phyloP scores from a whole-genome alignment of 1,140 invertebrate species.

The Drosophila insularis region DNA sequence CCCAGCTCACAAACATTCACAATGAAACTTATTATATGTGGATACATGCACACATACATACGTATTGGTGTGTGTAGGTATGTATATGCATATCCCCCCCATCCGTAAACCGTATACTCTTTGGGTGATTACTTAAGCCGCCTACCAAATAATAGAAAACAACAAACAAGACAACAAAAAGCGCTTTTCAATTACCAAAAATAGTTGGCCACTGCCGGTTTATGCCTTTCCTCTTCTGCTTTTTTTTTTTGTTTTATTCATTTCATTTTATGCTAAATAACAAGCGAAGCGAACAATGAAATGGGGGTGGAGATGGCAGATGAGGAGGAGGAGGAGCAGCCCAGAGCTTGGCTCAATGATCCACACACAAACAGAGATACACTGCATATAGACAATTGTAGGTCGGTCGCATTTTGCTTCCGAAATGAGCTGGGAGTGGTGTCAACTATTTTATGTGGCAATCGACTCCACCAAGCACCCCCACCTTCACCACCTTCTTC shows the following conservation, averaged over 20 bases:
- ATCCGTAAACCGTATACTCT: neutral
- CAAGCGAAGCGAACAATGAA: constrained; percentile 19
- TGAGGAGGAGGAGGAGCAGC: neutral
- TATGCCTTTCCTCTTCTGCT: constrained; percentile 27
- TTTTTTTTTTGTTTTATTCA: constrained; percentile 1
- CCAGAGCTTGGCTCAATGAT: constrained; percentile 26
- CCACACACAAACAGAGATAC: neutral
- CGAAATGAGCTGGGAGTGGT: constrained; percentile 50
- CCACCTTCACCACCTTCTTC: constrained; percentile 10
- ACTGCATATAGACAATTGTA: constrained; percentile 33
- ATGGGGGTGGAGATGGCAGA: constrained; percentile 12
- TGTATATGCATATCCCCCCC: neutral
- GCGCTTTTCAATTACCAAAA: constrained; percentile 75
- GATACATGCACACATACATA: too few relatives aligned
- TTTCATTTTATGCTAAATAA: constrained; percentile 53
- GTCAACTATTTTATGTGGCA: constrained; percentile 36
- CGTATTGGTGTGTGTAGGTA: neutral
- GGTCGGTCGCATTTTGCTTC: constrained; percentile 40
- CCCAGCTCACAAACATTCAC: constrained; percentile 41
- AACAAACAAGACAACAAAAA: constrained; percentile 46
- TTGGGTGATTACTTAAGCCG: constrained; percentile 69
- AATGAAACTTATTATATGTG: too few relatives aligned
- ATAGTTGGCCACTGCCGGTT: constrained; percentile 51
- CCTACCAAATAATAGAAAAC: constrained; percentile 51
- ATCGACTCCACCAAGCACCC: neutral